phyloP scores from a whole-genome alignment of 1,140 invertebrate species.

The Rhopalosiphum padi region DNA sequence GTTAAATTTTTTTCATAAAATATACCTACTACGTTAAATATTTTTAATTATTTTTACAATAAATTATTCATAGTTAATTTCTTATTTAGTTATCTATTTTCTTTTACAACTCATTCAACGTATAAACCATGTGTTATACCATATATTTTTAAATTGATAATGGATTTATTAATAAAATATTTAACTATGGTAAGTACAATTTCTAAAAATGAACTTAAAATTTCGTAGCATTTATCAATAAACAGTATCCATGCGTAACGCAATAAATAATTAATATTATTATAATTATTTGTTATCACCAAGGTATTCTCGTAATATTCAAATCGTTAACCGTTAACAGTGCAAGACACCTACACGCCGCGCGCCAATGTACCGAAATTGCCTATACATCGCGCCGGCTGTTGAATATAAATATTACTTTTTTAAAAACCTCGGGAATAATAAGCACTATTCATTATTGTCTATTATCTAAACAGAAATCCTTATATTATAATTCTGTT shows the following conservation, averaged over 20 bases:
- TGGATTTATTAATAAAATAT: background rate
- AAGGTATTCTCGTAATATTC: background rate
- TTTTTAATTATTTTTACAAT: background rate
- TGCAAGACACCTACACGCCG: background rate
- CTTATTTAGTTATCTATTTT: background rate
- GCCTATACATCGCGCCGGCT: background rate
- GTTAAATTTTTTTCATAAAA: background rate
- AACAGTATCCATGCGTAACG: background rate
- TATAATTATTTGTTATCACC: background rate
- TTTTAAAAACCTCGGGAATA: background rate
- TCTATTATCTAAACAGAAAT: background rate
- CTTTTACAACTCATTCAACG: background rate
- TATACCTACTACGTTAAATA: background rate
- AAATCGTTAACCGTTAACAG: background rate
- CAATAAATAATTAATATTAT: background rate
- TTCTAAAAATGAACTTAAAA: background rate
- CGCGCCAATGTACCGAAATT: background rate
- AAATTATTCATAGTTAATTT: background rate
- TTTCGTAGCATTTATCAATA: background rate
- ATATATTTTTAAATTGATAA: too few species aligned
- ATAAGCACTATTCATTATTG: background rate
- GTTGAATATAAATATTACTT: background rate
- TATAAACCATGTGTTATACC: background rate
- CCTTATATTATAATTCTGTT: background rate
- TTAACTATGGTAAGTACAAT: background rate